These are phyloP conservation scores for Aegotheles bennettii DNA, from an alignment of 2,113 vertebrate species.

Conservation along the genomic window DNA sequence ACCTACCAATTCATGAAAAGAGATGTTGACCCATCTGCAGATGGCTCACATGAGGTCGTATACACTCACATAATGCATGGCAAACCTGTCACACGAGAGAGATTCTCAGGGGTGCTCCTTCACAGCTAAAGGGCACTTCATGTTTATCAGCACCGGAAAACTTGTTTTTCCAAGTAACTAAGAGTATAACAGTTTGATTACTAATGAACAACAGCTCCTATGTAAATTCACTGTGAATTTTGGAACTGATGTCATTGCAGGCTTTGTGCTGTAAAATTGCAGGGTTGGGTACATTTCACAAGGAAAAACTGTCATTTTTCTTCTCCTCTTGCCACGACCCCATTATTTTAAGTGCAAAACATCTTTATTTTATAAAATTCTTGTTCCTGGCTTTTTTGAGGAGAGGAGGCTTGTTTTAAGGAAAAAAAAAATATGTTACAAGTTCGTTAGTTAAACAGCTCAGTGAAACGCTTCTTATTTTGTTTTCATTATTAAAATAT, in stretches of 20 bases:
- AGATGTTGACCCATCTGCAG: background rate
- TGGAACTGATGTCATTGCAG: rapidly evolving
- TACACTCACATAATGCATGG: background rate
- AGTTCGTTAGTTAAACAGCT: background rate
- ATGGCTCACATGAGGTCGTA: background rate
- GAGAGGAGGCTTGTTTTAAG: background rate
- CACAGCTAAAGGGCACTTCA: background rate
- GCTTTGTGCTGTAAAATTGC: background rate
- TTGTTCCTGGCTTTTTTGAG: background rate
- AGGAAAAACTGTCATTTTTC: background rate
- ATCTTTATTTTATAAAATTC: background rate
- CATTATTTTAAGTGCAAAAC: background rate
- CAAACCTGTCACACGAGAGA: background rate
- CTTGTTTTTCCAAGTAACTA: background rate
- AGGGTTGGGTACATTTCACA: background rate
- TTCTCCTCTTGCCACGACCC: background rate
- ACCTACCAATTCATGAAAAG: rapidly evolving
- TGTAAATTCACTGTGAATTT: background rate
- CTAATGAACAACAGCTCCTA: background rate
- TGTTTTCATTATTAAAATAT: slow-evolving; percentile 49
- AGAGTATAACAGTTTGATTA: background rate
- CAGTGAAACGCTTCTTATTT: slow-evolving; percentile 17
- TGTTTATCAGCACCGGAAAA: background rate
- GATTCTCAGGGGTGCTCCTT: background rate
- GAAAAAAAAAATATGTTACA: background rate